A percentile compares a stretch with the other conserved stretches of the same genome.
Evolutionary conservation across 2,797 vertebrate genomes (phyloP).

Genomic region (Tapirus indicus): DNA sequence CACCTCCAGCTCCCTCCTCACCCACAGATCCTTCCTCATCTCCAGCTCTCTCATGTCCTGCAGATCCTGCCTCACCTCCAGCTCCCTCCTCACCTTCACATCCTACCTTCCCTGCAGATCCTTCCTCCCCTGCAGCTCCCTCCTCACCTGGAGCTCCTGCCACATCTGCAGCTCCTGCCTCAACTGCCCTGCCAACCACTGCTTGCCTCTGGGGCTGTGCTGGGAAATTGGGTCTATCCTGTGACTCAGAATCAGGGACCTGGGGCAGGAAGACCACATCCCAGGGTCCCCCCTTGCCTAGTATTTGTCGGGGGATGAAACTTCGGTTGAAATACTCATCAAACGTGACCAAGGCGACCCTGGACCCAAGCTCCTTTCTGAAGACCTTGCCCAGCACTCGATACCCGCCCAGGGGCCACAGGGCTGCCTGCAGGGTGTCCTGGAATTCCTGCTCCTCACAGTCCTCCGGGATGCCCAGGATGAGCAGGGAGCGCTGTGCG

Average conservation of each 20-base stretch:
- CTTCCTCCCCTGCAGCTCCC: no score
- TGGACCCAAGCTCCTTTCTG: slow-evolving; percentile 29
- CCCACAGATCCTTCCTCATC: no score
- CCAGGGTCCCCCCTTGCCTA: background rate
- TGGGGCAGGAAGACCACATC: slow-evolving; percentile 39
- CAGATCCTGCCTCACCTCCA: no score
- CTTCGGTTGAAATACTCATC: slow-evolving; percentile 23
- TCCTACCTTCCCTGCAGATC: no score
- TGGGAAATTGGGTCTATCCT: background rate
- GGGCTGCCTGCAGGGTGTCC: slow-evolving; percentile 21
- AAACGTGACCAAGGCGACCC: slow-evolving; percentile 53
- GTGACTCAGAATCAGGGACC: background rate
- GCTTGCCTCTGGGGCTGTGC: background rate
- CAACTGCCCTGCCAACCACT: background rate
- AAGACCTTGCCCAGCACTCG: slow-evolving; percentile 61
- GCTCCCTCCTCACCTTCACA: no score
- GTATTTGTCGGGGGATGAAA: slow-evolving; percentile 62
- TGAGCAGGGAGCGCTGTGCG: slow-evolving; percentile 15
- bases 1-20: no score
- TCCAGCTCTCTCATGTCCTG: background rate
- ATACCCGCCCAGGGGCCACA: slow-evolving; percentile 62
- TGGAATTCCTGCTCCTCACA: slow-evolving; percentile 58
- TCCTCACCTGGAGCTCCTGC: background rate
- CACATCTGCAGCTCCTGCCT: background rate
- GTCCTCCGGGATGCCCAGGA: slow-evolving; percentile 64